Evolutionary conservation across 2,888 invertebrate genomes (phyloP).

Genomic region (Pecten maximus): DNA sequence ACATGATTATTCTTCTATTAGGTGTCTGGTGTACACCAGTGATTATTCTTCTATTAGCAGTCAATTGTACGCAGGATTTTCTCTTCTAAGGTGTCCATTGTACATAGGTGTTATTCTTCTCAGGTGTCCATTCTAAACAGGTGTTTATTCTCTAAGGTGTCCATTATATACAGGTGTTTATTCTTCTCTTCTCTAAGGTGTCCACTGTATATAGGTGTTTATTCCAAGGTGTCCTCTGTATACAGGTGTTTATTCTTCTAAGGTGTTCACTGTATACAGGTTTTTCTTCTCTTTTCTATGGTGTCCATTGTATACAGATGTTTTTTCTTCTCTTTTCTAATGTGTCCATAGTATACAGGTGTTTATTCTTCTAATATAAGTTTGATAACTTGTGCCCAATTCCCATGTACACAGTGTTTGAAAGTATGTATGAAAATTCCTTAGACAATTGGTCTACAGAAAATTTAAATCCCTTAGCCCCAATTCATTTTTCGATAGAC

Average conservation of each 20-base stretch:
- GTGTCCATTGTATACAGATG: neutral
- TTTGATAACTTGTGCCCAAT: too few relatives aligned
- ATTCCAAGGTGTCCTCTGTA: neutral
- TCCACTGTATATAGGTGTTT: too few relatives aligned
- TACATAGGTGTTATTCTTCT: too few relatives aligned
- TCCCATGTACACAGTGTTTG: too few relatives aligned
- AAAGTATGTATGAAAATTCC: too few relatives aligned
- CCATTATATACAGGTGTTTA: neutral
- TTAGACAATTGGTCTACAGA: too few relatives aligned
- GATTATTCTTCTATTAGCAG: neutral
- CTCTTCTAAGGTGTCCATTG: neutral
- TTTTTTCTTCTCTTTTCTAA: neutral
- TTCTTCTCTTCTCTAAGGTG: too few relatives aligned
- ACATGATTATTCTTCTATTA: too few relatives aligned
- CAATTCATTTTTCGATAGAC: too few relatives aligned
- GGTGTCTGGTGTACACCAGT: neutral
- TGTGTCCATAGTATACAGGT: neutral
- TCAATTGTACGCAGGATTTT: neutral
- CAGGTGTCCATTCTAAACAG: too few relatives aligned
- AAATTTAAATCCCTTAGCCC: too few relatives aligned
- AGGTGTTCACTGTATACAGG: neutral
- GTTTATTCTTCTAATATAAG: too few relatives aligned
- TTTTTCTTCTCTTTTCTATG: neutral
- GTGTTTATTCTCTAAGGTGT: neutral
- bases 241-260: neutral